Evolutionary conservation across 2,888 invertebrate genomes (phyloP).

Genomic region (Epicampocera succincta): DNA sequence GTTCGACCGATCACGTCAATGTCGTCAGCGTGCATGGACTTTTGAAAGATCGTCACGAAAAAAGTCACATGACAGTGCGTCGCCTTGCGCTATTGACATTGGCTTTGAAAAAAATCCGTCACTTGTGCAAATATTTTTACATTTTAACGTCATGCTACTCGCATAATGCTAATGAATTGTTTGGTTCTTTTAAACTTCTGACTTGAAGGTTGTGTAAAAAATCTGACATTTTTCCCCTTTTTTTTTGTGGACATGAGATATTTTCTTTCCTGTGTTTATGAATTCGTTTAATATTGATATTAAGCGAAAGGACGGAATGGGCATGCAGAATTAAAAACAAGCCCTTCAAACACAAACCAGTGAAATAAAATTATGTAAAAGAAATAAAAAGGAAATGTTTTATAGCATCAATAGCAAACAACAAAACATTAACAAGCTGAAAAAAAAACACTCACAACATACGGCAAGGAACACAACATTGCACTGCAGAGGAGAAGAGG

Average conservation of each 20-base stretch:
- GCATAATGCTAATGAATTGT: too few relatives aligned
- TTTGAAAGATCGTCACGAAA: too few relatives aligned
- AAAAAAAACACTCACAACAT: constrained; percentile 6
- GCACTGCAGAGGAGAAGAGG: constrained; percentile 38
- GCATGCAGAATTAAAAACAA: constrained; percentile 41
- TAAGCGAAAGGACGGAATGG: constrained; percentile 25
- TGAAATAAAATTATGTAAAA: constrained; percentile 15
- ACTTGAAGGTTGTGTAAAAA: constrained; percentile 5
- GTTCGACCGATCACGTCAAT: too few relatives aligned
- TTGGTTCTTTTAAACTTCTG: too few relatives aligned
- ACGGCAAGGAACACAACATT: constrained; percentile 37
- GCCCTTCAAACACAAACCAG: constrained; percentile 9
- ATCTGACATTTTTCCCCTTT: constrained; percentile 2
- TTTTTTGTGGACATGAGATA: constrained; percentile 23
- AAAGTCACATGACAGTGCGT: too few relatives aligned
- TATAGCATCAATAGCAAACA: constrained; percentile 59
- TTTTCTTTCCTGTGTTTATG: constrained; percentile 5
- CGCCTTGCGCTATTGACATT: too few relatives aligned
- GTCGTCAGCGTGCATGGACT: too few relatives aligned
- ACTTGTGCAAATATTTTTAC: too few relatives aligned
- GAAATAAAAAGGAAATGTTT: constrained; percentile 23
- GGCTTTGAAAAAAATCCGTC: too few relatives aligned
- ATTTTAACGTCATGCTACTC: too few relatives aligned
- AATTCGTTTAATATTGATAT: constrained; percentile 43
- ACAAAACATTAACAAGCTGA: constrained; percentile 43